Base-by-base conservation (phyloP, 1,140 invertebrate species). In the Vanessa atalanta region DNA sequence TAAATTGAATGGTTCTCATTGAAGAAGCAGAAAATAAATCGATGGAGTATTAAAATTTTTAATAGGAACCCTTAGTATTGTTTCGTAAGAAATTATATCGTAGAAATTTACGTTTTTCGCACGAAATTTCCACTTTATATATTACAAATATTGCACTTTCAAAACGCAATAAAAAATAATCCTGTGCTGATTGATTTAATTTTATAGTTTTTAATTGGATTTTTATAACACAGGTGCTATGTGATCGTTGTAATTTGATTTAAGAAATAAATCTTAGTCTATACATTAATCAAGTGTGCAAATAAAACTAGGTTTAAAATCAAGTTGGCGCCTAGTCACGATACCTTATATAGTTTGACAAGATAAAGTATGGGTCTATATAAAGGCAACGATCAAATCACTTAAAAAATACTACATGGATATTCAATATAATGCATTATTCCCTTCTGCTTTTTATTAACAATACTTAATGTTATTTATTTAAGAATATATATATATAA, bases 281-380 rank as follows among this genome's bases (percentile, higher is more conserved):
- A 60, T 3, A 64, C 48, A 71, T 23, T 13, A 65, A 64, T 65
- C 63, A 65, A 63, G 20, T 31, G 53, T 65, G 51, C 51, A 47
- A 55, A 55, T 72, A 37, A 55, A 72, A 70, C 66, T 47, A 64
- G 57, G 61, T 48, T 47, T 48, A 48, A 65, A 64, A 64, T 26
- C 37, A 57, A 70, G 79, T 78, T 79, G 72, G 72, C 67, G 72
- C 67, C 72, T 74, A 74, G 72, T 69, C 66, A 50, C 64, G 48
- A 51, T 37, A 61, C 73, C 72, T 77, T 81, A 82, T 80, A 61
- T 63, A 83, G 79, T 73, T 65, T 81, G 81, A 82, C 74, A 78
- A 74, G 72, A 71, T 67, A 71, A 74, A 57, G 48, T 67, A 67
- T 74, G 60, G 60, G 43, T 64, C 66, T 69, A 57, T 72, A 16